These are phyloP conservation scores for Rhynchopsitta pachyrhyncha DNA, from an alignment of 2,113 vertebrate genomes.

Conservation along the genomic window DNA sequence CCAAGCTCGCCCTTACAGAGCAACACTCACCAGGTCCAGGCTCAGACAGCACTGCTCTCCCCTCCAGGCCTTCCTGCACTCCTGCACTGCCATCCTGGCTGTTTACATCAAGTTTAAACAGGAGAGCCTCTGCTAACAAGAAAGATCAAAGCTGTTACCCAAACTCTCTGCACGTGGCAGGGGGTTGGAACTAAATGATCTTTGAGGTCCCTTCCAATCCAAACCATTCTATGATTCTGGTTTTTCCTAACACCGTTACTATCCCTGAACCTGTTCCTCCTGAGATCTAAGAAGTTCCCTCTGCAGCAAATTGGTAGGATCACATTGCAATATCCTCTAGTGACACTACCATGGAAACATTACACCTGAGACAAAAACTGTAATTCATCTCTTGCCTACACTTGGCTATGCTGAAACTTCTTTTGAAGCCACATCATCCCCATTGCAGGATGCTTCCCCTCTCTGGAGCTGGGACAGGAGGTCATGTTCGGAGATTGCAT, in stretches of 20 bases:
- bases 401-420: neutral
- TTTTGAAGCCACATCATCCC: neutral
- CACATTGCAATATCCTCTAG: neutral
- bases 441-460: neutral
- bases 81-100: neutral
- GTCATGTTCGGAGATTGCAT: slow-evolving; percentile 65
- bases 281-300: neutral
- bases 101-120: neutral
- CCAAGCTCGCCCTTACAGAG: neutral
- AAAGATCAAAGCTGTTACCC: neutral
- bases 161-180: neutral
- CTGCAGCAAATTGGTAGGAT: rapidly evolving
- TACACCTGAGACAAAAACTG: neutral
- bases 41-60: neutral
- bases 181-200: neutral
- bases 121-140: neutral
- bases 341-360: neutral
- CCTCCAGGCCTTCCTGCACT: neutral
- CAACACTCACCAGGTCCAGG: neutral
- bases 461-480: slow-evolving; percentile 69
- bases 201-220: neutral
- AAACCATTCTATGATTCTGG: neutral
- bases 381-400: neutral
- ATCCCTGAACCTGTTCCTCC: neutral
- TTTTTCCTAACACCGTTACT: neutral